Conservation (phyloP, 2,888 invertebrate genomes). For the Phania funesta region DNA sequence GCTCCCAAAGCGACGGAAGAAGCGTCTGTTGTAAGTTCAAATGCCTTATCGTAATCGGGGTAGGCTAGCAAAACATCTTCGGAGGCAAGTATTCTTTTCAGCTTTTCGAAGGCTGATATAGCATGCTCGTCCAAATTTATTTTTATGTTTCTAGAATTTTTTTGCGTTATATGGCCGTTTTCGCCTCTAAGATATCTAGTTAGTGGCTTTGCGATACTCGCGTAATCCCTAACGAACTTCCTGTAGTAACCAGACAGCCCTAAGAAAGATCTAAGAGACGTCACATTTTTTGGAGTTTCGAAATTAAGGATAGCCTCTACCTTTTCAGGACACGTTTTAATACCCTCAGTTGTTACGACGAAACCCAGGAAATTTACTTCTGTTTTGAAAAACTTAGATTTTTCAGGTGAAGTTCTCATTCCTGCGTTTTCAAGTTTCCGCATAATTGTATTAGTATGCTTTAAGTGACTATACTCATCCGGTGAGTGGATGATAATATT, state of each 20-base stretch:
- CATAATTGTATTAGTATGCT: no score
- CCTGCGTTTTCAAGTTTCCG: no score
- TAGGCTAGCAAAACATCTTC: not conserved
- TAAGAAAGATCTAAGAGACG: constrained; percentile 2
- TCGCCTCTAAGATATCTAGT: not conserved
- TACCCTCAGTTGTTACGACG: not conserved
- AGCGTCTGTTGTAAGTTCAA: not conserved
- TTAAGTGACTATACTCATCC: no score
- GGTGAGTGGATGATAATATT: constrained; percentile 25
- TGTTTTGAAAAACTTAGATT: no score
- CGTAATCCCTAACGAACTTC: not conserved
- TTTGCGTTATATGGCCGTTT: not conserved
- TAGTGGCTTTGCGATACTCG: not conserved
- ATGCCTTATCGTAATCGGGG: not conserved
- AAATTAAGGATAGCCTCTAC: not conserved
- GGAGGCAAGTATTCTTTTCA: not conserved
- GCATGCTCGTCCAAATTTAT: not conserved
- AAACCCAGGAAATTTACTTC: no score
- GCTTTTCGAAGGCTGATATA: not conserved
- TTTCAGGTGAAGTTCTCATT: no score
- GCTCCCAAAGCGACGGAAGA: not conserved
- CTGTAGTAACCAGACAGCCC: not conserved
- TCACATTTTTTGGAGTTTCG: not conserved
- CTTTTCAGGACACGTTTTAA: constrained; percentile 8
- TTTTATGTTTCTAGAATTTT: constrained; percentile 3